A percentile compares a stretch with the other conserved stretches of the same genome.
These are phyloP conservation scores for Laticauda colubrina DNA, from an alignment of 2,113 vertebrate species.

Conservation along the genomic window DNA sequence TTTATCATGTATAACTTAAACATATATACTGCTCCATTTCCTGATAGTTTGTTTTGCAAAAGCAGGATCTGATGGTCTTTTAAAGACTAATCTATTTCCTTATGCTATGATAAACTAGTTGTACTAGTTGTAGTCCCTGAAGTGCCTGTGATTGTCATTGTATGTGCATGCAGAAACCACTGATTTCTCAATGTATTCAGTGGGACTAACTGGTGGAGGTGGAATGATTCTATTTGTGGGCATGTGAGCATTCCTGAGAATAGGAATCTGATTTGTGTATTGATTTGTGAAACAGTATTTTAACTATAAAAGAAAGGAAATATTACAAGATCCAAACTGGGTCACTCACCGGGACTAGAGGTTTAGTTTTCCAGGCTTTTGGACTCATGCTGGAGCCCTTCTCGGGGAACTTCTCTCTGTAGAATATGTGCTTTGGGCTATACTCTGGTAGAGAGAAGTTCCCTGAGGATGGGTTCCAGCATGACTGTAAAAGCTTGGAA, in stretches of 20 bases:
- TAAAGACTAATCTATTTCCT: background rate
- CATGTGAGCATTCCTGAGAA: background rate
- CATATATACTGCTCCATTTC: background rate
- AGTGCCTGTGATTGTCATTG: background rate
- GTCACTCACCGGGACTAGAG: background rate
- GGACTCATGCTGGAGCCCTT: background rate
- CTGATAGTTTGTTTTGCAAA: background rate
- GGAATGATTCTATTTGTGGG: background rate
- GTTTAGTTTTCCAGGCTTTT: background rate
- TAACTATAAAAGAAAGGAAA: background rate
- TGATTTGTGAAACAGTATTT: background rate
- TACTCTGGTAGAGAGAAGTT: background rate
- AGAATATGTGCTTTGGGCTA: background rate
- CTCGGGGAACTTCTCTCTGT: background rate
- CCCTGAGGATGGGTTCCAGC: background rate
- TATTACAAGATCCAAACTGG: background rate
- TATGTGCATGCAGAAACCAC: background rate
- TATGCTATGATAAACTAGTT: background rate
- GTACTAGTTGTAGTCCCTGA: background rate
- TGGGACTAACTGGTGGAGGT: background rate
- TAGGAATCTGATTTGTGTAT: background rate
- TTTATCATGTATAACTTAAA: background rate
- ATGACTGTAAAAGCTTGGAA: background rate
- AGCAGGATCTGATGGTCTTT: background rate
- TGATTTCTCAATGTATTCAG: background rate